Percentiles rank a stretch among this genome's conserved stretches.
Conservation (phyloP, 2,888 invertebrate species). For the Latheticus oryzae region DNA sequence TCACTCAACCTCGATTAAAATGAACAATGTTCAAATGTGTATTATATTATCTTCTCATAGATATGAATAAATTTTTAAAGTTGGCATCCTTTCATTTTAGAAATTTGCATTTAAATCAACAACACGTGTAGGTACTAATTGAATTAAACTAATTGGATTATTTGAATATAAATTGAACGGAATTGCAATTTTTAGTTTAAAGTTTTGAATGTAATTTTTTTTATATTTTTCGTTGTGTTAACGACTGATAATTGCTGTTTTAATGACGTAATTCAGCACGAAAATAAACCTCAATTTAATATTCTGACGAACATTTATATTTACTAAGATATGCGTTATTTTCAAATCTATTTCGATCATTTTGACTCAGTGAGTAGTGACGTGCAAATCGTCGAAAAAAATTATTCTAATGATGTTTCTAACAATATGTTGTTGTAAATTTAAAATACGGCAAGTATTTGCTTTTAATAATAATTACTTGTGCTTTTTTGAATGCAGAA, state of each 20-base stretch:
- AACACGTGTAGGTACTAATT: slow-evolving; percentile 19
- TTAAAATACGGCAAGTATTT: slow-evolving; percentile 57
- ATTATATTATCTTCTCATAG: slow-evolving; percentile 27
- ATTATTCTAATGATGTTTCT: slow-evolving; percentile 44
- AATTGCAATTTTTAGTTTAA: slow-evolving; percentile 7
- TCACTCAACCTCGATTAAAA: slow-evolving; percentile 34
- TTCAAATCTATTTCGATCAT: slow-evolving; percentile 50
- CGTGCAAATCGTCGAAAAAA: slow-evolving; percentile 37
- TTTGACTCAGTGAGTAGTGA: slow-evolving; percentile 54
- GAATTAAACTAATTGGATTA: slow-evolving; percentile 22
- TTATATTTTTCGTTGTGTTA: slow-evolving; percentile 10
- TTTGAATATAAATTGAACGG: not conserved
- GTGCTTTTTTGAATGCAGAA: slow-evolving; percentile 11
- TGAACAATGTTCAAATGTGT: slow-evolving; percentile 23
- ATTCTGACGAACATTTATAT: slow-evolving; percentile 20
- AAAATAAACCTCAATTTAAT: slow-evolving; percentile 20
- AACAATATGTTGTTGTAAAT: slow-evolving; percentile 55
- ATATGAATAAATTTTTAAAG: too few relatives aligned
- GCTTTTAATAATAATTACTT: too few relatives aligned
- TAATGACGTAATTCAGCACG: slow-evolving; percentile 27
- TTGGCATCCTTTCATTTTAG: too few relatives aligned
- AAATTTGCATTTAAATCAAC: slow-evolving; percentile 24
- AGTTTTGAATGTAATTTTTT: slow-evolving; percentile 19
- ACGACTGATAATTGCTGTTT: slow-evolving; percentile 18
- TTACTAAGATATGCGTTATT: slow-evolving; percentile 39